These are phyloP conservation scores for Drosophila azteca DNA, from an alignment of 1,140 invertebrate species.

Conservation along the genomic window DNA sequence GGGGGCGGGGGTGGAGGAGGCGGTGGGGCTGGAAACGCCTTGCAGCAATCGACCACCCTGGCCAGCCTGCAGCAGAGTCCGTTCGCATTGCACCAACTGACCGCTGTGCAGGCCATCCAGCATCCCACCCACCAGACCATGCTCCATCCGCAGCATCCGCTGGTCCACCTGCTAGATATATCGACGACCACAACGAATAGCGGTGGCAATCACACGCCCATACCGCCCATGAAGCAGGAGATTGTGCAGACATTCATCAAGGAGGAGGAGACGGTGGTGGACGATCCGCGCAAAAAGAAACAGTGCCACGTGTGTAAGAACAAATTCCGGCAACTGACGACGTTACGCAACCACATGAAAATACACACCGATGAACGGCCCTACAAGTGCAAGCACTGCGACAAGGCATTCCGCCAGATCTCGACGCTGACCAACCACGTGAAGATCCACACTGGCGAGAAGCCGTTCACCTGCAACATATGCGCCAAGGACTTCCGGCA, in stretches of 20 bases:
- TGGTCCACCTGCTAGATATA: slow-evolving; percentile 78
- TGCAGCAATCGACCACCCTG: slow-evolving; percentile 73
- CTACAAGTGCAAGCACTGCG: slow-evolving; percentile 83
- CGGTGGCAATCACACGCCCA: slow-evolving; percentile 66
- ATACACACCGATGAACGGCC: slow-evolving; percentile 83
- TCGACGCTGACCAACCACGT: slow-evolving; percentile 83
- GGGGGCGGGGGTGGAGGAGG: slow-evolving; percentile 21
- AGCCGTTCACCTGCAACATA: slow-evolving; percentile 82
- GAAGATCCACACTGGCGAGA: slow-evolving; percentile 83
- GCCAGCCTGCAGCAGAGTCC: slow-evolving; percentile 73
- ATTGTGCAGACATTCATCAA: slow-evolving; percentile 76
- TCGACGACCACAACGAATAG: slow-evolving; percentile 77
- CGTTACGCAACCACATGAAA: slow-evolving; percentile 83
- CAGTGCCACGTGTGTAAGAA: slow-evolving; percentile 83
- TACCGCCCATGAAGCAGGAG: slow-evolving; percentile 76
- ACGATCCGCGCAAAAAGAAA: slow-evolving; percentile 81
- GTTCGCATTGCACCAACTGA: slow-evolving; percentile 76
- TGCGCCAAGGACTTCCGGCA: slow-evolving; percentile 83
- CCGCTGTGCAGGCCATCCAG: slow-evolving; percentile 80
- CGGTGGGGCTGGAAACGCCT: slow-evolving; percentile 32
- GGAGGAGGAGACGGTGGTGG: slow-evolving; percentile 71
- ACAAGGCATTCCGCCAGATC: slow-evolving; percentile 81
- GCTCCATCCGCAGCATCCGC: slow-evolving; percentile 79
- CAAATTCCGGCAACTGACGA: slow-evolving; percentile 82
- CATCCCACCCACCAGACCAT: slow-evolving; percentile 82